Base-by-base conservation (phyloP, 1,140 invertebrate species). In the Apis laboriosa region DNA sequence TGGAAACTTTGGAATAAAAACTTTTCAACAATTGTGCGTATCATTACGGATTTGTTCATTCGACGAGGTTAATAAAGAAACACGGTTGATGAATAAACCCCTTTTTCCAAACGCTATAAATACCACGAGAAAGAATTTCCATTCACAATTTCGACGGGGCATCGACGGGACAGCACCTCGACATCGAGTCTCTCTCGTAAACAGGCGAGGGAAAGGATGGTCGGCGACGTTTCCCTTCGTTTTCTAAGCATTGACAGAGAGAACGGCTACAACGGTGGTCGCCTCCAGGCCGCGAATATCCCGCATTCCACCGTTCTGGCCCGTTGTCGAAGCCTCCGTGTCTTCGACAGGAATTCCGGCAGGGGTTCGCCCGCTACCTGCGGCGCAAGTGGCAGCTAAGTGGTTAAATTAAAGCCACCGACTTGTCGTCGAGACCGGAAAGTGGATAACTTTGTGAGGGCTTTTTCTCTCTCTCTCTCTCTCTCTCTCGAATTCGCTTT, bases 361-460 rank as follows among this genome's bases (percentile, higher is more conserved):
- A 28, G 49, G 28, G 53, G 60, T 51, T 68, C 51, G 78, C 19
- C 34, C 55, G 78, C 55, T 81, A 77, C 60, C 68, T 34, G 72
- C 60, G 24, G 21, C 80, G 28, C 76, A 73, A 84, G 68, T 88
- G 87, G 84, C 84, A 85, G 84, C 70, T 84, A 76, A 76, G 72
- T 76, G 74, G 88, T 89, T 89, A 86, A 89, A 89, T 89, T 89
- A 89, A 89, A 89, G 58, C 87, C 56, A 49, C 74, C 24, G 70
- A 61, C 70, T 82, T 72, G 87, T 81, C 80, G 72, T 13, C 21
- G 61, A 43, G 34, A 34, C 28, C 56, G 15, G 49, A 66, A 72
- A 76, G n/a, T 67, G 21, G 53, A 66, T 60, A 80, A 55, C 70
- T 49, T 17, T 8, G 21, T 9, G 53, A 21, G 21, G 34, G n/a